Base-by-base conservation (phyloP, 2,113 vertebrate species). In the Daboia siamensis region DNA sequence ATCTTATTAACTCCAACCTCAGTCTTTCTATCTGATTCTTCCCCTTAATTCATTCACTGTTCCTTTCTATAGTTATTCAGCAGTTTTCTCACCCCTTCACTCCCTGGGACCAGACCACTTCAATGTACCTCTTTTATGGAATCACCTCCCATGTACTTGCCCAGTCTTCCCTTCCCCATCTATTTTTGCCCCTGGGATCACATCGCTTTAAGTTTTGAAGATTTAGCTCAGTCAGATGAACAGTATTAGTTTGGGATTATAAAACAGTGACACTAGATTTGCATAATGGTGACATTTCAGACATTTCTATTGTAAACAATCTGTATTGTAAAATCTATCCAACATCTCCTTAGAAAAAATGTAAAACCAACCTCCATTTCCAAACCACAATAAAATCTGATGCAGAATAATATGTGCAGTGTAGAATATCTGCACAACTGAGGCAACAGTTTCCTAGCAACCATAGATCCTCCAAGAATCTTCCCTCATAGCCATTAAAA, bases 371-470 rank as follows among this genome's bases (percentile, higher is more conserved):
- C 94, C 94, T 59, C 91, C 74, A 93, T 95, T 92, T 96, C 95
- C 89, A 95, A 90, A 89, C 56, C 74, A 80, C n/a, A 95, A 91
- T 93, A 94, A 94, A 95, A 94, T 91, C 92, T 95, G 91, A 95
- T 96, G 93, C 54, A 93, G 93, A 95, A 95, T 94, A 93, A 57
- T 96, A 91, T 96, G 95, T 89, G 92, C 95, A 93, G 90, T 91
- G 46, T 90, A 48, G 91, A 96, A 96, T 94, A 95, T 95, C 96
- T 96, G 94, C 95, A 95, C 94, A 96, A 96, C 13, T 94, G 94
- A 97, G 96, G 93, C 92, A 94, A 92, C 89, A 95, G 97, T 97
- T 87, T 96, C 96, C 96, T 97, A 97, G 97, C 97, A 97, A 97
- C 97, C 94, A 95, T 61, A 97, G 94, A 96, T 96, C 92, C 94